Conservation (phyloP, 2,888 invertebrate genomes). For the Drosophila paracracens region DNA sequence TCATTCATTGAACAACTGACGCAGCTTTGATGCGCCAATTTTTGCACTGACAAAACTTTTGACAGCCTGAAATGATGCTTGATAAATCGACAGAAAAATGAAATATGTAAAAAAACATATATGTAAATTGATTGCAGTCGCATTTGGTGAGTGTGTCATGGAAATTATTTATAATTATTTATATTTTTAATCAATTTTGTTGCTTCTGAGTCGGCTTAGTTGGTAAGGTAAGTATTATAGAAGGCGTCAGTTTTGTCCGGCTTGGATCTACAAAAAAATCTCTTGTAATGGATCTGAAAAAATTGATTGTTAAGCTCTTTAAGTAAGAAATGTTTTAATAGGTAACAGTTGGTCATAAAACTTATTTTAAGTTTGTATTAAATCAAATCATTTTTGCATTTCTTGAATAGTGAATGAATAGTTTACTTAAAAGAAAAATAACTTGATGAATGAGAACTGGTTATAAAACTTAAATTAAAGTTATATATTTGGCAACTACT, state of each 20-base stretch:
- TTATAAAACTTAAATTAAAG: background rate
- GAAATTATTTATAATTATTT: background rate
- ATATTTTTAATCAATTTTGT: background rate
- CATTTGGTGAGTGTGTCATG: background rate
- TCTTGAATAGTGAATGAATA: background rate
- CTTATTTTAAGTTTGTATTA: background rate
- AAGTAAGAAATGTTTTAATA: background rate
- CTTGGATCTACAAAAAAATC: background rate
- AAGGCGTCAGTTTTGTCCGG: background rate
- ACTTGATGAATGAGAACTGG: background rate
- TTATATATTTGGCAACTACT: background rate
- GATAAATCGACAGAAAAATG: constrained; percentile 8
- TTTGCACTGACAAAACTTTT: constrained; percentile 52
- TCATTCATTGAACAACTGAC: constrained; percentile 72
- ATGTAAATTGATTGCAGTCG: background rate
- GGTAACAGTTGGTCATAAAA: background rate
- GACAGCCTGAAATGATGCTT: constrained; percentile 24
- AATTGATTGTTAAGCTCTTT: background rate
- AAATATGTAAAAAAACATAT: background rate
- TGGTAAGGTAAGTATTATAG: background rate
- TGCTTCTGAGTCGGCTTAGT: background rate
- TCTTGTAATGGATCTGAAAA: background rate
- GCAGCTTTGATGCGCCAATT: constrained; percentile 56
- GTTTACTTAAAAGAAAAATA: background rate
- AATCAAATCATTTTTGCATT: background rate